These are phyloP conservation scores for Sternarchorhynchus goeldii DNA, from an alignment of 2,797 vertebrate genomes.

Conservation along the genomic window DNA sequence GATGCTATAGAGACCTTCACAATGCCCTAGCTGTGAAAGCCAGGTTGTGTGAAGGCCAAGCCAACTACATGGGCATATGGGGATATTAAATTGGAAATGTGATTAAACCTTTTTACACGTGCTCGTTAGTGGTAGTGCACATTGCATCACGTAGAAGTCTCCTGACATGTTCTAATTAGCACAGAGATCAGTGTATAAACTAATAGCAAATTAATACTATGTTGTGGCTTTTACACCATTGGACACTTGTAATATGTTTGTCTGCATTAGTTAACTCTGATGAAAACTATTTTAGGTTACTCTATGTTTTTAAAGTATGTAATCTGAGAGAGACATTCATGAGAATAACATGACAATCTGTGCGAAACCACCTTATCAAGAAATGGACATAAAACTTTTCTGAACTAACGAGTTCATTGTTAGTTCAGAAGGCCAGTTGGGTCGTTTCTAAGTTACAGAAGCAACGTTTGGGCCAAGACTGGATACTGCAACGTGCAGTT, in stretches of 20 bases:
- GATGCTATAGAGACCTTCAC: background rate
- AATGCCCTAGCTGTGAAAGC: background rate
- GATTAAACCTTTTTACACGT: conserved; percentile 43
- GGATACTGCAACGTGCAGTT: background rate
- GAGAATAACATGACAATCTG: background rate
- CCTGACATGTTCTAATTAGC: conserved; percentile 39
- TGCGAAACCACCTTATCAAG: too few relatives aligned
- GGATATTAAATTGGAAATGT: conserved; percentile 48
- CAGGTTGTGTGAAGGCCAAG: background rate
- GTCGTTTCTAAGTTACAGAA: background rate
- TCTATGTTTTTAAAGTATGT: conserved; percentile 26
- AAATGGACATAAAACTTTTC: too few relatives aligned
- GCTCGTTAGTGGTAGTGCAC: conserved; percentile 50
- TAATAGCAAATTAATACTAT: conserved; percentile 48
- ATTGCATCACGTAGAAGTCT: conserved; percentile 44
- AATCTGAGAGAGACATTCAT: background rate
- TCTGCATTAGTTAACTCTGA: conserved; percentile 40
- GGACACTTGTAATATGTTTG: conserved; percentile 39
- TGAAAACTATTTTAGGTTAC: conserved; percentile 42
- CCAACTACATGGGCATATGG: conserved; percentile 21
- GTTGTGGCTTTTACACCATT: conserved; percentile 36
- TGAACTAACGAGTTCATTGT: background rate
- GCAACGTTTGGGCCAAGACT: background rate
- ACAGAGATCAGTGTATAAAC: conserved; percentile 48
- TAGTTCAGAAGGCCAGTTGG: background rate